phyloP scores from a whole-genome alignment of 2,888 invertebrate genomes.

The Aphidius colemani region DNA sequence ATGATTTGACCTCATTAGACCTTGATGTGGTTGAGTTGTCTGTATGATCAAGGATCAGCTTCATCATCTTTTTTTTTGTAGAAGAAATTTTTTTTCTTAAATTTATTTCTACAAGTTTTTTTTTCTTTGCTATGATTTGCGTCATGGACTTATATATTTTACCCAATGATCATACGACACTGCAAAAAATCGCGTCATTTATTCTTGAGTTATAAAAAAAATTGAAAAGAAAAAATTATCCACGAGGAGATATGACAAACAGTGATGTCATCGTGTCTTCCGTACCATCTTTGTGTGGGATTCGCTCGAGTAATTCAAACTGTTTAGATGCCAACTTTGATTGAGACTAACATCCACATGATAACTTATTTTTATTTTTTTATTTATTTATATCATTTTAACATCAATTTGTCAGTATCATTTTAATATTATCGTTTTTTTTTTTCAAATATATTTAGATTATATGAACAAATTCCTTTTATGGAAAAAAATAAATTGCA shows the following conservation, averaged over 20 bases:
- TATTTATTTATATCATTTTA: background rate
- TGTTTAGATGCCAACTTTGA: background rate
- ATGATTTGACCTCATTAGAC: background rate
- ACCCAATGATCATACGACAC: constrained; percentile 25
- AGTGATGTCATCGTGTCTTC: constrained; percentile 34
- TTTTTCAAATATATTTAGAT: no score
- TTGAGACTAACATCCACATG: no score
- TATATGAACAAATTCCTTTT: no score
- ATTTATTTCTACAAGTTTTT: background rate
- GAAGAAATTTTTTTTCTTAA: background rate
- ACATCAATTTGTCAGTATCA: background rate
- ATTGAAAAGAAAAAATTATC: constrained; percentile 1
- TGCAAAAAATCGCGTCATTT: constrained; percentile 16
- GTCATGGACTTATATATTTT: constrained; percentile 11
- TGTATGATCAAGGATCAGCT: background rate
- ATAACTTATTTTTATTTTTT: no score
- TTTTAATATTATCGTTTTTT: background rate
- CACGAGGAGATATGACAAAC: constrained; percentile 29
- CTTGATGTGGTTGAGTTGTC: background rate
- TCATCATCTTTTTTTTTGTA: background rate
- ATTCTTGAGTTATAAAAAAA: constrained; percentile 1
- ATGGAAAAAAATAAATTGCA: no score
- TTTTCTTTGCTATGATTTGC: constrained; percentile 1
- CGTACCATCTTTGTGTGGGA: constrained; percentile 9
- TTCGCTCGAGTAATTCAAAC: background rate